A percentile compares a stretch with the other conserved stretches of the same genome.
phyloP scores from a whole-genome alignment of 2,113 vertebrate genomes.

The Eurystomus gularis region DNA sequence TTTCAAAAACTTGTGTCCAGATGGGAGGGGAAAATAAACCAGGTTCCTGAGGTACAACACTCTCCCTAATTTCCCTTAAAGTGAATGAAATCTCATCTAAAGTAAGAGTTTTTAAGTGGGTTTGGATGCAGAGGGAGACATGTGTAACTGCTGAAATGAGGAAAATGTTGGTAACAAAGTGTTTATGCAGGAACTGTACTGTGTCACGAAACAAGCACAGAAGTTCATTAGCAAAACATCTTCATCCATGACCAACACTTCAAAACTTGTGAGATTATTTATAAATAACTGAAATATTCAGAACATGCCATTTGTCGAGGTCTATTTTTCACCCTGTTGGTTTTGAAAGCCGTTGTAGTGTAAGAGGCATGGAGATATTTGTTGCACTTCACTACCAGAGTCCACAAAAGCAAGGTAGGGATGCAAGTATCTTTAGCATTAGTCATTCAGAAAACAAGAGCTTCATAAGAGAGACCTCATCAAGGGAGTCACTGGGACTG shows the following conservation, averaged over 20 bases:
- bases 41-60: not conserved
- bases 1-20: constrained; percentile 9
- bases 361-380: not conserved
- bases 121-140: not conserved
- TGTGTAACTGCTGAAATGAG: not conserved
- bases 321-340: not conserved
- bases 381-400: not conserved
- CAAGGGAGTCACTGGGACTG: not conserved
- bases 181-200: not conserved
- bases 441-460: not conserved
- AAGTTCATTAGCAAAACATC: not conserved
- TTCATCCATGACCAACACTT: not conserved
- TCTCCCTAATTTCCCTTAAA: not conserved
- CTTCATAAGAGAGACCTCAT: not conserved
- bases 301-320: not conserved
- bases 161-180: not conserved
- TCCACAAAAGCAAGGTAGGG: not conserved
- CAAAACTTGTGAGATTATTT: not conserved
- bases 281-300: not conserved
- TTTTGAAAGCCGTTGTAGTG: not conserved
- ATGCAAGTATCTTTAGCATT: not conserved
- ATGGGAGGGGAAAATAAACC: not conserved
- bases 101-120: not conserved
- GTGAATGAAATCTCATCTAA: not conserved
- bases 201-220: not conserved